These are phyloP conservation scores for Mizuhopecten yessoensis DNA, from an alignment of 1,140 invertebrate genomes.

Conservation along the genomic window DNA sequence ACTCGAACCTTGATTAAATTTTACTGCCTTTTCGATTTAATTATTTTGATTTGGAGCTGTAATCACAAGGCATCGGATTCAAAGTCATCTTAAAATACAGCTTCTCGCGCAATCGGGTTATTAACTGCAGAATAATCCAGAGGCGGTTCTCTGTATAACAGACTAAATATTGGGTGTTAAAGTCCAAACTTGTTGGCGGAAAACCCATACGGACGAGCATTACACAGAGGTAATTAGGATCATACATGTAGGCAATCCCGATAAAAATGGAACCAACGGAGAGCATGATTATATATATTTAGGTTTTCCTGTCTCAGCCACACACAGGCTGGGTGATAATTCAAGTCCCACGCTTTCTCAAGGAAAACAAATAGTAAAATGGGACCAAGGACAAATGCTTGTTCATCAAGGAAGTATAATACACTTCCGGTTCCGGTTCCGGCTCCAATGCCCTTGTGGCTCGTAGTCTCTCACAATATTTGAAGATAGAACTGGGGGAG, in stretches of 20 bases:
- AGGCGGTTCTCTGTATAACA: background rate
- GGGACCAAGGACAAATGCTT: background rate
- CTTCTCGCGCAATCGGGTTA: background rate
- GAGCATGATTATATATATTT: no score
- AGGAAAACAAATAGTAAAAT: background rate
- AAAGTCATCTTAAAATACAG: constrained; percentile 16
- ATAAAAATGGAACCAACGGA: background rate
- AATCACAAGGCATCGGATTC: constrained; percentile 18
- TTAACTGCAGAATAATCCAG: background rate
- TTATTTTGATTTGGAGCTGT: constrained; percentile 19
- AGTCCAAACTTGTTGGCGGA: background rate
- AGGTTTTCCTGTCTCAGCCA: background rate
- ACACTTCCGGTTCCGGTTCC: background rate
- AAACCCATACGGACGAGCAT: background rate
- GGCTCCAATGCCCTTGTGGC: no score
- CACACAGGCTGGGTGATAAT: background rate
- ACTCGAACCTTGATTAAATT: background rate
- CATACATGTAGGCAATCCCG: background rate
- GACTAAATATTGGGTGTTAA: background rate
- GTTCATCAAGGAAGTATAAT: background rate
- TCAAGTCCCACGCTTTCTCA: background rate
- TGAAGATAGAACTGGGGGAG: no score
- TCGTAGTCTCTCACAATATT: no score
- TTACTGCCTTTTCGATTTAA: background rate
- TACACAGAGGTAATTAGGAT: background rate